phyloP scores from a whole-genome alignment of 2,113 vertebrate species.

The Pantherophis guttatus region DNA sequence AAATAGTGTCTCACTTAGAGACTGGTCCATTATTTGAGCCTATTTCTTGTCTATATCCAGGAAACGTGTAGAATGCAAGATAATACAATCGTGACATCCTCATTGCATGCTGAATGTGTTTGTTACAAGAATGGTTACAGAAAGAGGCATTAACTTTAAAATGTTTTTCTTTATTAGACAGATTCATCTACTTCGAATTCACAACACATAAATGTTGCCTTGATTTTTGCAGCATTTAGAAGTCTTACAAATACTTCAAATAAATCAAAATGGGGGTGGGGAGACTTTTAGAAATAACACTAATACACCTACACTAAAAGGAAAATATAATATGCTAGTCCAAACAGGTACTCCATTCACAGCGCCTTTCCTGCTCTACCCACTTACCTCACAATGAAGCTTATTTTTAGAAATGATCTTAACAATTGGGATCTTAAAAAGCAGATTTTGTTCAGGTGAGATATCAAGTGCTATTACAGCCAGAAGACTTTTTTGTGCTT shows the following conservation, averaged over 20 bases:
- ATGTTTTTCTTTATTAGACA: not conserved
- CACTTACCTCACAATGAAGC: conserved; percentile 30
- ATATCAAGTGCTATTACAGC: conserved; percentile 24
- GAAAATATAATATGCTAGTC: not conserved
- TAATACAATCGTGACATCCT: not conserved
- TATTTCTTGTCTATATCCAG: not conserved
- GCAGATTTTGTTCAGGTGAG: conserved; percentile 26
- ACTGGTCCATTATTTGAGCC: not conserved
- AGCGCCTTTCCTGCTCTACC: not conserved
- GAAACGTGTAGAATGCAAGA: not conserved
- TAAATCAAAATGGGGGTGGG: accelerated
- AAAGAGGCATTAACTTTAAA: conserved; percentile 1
- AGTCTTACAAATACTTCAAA: not conserved
- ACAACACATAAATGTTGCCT: not conserved
- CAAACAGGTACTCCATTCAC: conserved; percentile 1
- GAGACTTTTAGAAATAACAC: not conserved
- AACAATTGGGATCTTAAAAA: conserved; percentile 7
- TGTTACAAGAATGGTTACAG: not conserved
- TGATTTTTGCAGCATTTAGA: not conserved
- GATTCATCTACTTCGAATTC: not conserved
- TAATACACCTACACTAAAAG: not conserved
- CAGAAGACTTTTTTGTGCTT: not conserved
- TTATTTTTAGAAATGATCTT: conserved; percentile 40
- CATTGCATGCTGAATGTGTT: not conserved
- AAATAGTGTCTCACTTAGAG: not conserved